Evolutionary conservation across 2,113 vertebrate species (phyloP).

Genomic region (Salvelinus sp.): DNA sequence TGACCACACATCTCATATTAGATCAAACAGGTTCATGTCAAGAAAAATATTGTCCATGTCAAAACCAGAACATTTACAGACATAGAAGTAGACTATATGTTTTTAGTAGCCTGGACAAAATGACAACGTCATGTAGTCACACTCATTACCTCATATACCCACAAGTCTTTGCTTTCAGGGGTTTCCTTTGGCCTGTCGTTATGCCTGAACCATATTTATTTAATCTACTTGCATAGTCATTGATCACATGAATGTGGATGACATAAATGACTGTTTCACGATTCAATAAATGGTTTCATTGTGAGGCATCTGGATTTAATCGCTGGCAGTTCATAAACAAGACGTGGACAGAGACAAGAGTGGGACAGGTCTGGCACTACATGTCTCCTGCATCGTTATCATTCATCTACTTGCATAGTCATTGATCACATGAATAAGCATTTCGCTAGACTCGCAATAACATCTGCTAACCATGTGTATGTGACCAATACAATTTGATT

Average conservation of each 20-base stretch:
- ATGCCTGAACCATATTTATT: neutral
- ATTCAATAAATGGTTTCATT: neutral
- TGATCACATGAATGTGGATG: neutral
- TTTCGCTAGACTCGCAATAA: too few relatives aligned
- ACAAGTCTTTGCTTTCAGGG: neutral
- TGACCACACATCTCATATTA: neutral
- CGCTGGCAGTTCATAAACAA: neutral
- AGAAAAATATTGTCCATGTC: neutral
- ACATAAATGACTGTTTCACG: neutral
- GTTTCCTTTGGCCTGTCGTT: neutral
- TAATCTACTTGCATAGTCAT: neutral
- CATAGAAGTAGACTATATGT: neutral
- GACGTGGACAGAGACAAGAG: neutral
- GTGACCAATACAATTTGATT: too few relatives aligned
- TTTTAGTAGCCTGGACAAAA: neutral
- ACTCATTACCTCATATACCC: neutral
- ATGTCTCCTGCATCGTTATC: neutral
- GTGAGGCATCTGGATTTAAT: conserved; percentile 2
- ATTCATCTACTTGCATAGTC: neutral
- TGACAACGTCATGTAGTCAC: neutral
- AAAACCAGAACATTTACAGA: neutral
- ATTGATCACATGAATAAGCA: neutral
- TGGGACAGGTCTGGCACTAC: neutral
- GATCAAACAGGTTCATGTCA: neutral
- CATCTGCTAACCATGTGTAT: too few relatives aligned